phyloP scores from a whole-genome alignment of 2,797 vertebrate species.

The Acipenser transmontanus region DNA sequence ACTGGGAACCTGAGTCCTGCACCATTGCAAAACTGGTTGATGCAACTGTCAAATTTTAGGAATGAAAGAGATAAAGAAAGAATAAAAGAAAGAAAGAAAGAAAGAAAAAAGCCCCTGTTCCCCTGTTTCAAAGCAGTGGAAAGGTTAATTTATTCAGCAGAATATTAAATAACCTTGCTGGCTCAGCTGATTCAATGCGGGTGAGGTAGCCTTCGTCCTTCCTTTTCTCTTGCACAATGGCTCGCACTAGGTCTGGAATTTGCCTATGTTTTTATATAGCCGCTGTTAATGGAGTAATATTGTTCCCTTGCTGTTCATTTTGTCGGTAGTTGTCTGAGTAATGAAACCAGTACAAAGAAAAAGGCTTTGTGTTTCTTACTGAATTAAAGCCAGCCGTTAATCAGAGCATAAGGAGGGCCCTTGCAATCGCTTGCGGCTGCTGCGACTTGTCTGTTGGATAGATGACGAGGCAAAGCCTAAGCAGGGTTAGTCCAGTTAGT shows the following conservation, averaged over 20 bases:
- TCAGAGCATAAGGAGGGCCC: background rate
- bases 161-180: conserved; percentile 8
- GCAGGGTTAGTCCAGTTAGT: too few species aligned
- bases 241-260: background rate
- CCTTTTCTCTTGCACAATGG: background rate
- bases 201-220: background rate
- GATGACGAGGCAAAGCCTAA: background rate
- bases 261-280: background rate
- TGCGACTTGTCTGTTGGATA: background rate
- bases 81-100: too few species aligned
- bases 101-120: background rate
- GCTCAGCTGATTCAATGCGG: conserved; percentile 4
- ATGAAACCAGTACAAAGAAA: background rate
- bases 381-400: background rate
- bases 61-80: background rate
- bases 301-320: too few species aligned
- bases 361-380: background rate
- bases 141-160: conserved; percentile 13
- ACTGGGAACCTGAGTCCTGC: too few species aligned
- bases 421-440: background rate
- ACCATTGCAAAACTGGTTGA: too few species aligned
- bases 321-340: background rate
- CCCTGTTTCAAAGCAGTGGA: background rate
- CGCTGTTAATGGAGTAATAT: background rate
- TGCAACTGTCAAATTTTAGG: background rate